Evolutionary conservation across 2,113 vertebrate genomes (phyloP).

Genomic region (Leptosomus discolor): DNA sequence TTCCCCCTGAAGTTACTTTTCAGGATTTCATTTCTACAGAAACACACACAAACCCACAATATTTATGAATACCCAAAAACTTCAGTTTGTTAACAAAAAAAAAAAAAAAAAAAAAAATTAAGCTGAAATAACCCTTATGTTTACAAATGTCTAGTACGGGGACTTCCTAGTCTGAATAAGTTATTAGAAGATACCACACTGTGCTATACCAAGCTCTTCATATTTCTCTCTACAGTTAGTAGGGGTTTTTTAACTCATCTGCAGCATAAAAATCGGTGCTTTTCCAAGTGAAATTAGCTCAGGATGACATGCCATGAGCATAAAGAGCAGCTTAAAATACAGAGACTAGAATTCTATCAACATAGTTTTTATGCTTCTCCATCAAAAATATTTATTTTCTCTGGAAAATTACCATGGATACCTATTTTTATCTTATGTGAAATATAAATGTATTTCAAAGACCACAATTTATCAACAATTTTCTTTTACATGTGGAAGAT

Average conservation of each 20-base stretch:
- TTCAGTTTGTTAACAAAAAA: background rate
- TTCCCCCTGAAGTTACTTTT: rapidly evolving
- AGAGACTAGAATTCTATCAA: background rate
- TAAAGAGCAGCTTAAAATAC: background rate
- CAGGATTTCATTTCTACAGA: background rate
- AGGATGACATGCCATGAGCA: background rate
- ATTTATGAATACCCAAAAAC: background rate
- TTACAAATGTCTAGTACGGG: background rate
- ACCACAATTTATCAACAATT: background rate
- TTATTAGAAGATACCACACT: background rate
- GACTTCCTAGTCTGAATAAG: background rate
- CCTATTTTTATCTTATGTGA: background rate
- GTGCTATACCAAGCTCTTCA: background rate
- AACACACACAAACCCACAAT: background rate
- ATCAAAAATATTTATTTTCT: background rate
- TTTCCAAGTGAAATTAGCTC: background rate
- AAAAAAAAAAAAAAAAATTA: background rate
- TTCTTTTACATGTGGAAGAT: background rate
- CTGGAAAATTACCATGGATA: background rate
- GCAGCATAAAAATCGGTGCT: background rate
- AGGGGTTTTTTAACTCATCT: background rate
- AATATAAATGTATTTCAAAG: background rate
- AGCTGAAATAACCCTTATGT: background rate
- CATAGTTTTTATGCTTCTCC: background rate
- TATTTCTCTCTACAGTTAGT: background rate